Base-by-base conservation (phyloP, 2,113 vertebrate genomes). In the Hystrix brachyura region DNA sequence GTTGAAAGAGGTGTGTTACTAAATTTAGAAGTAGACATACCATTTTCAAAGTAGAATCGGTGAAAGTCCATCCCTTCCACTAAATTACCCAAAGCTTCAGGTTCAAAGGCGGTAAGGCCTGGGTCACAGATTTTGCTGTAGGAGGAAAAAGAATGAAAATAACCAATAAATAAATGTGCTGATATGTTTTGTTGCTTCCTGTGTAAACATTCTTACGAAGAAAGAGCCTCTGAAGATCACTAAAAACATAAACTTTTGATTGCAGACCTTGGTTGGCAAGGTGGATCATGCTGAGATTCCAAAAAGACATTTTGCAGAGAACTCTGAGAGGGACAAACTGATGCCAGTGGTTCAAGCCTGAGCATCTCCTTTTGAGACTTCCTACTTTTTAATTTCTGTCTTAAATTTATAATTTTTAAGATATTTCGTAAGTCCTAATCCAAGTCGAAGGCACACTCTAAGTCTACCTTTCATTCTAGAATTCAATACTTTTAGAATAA, bases 11-110 rank as follows among this genome's bases (percentile, higher is more conserved):
- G 48, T 0, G 38, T 5, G 0, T 2, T 60, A 65, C 13, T 48
- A 8, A 85, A 76, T 46, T 59, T 64, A 60, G 80, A 10, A 79
- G 38, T 87, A 25, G 19, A 87, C 80, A 94, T 98, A 99, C 99
- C 99, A 11, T 99, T 99, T 98, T 99, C 99, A 95, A 99, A 99
- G 99, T 99, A 99, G 98, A 99, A 99, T 91, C 99, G 99, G 97
- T 99, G 99, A 87, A 99, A 99, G 97, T 99, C 99, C 91, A 99
- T 99, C 51, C 99, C 99, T 98, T 99, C 99, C 91, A 99, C 99
- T 92, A 99, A 98, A 98, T 99, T 99, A 60, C 99, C 99, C 98
- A 99, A 90, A 78, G 99, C 99, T 98, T 99, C 99, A 0, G 99
- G 99, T 98, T 99, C 99, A 97, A 99, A 99, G 90, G 99, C 99